Percentiles rank a stretch among this genome's conserved stretches.
Conservation (phyloP, 2,888 invertebrate species). For the Neelides folsomi region DNA sequence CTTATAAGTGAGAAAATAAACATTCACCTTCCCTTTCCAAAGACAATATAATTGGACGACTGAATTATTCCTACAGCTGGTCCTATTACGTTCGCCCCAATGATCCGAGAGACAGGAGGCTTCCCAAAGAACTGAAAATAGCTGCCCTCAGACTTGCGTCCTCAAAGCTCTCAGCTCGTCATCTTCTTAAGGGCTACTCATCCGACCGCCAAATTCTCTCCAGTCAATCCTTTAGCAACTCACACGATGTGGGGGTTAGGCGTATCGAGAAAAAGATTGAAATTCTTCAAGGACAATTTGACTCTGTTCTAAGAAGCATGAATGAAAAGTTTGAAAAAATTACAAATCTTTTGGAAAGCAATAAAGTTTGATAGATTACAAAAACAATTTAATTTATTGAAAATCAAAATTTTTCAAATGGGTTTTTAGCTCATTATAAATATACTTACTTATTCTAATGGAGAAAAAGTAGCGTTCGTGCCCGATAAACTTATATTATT, state of each 20-base stretch:
- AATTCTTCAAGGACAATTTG: constrained; percentile 20
- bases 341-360: too few relatives aligned
- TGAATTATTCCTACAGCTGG: constrained; percentile 47
- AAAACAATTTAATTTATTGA: too few relatives aligned
- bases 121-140: constrained; percentile 59
- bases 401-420: too few relatives aligned
- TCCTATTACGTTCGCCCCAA: constrained; percentile 64
- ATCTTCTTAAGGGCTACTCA: neutral
- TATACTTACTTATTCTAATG: too few relatives aligned
- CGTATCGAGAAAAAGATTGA: constrained; percentile 23
- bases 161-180: constrained; percentile 9
- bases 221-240: neutral
- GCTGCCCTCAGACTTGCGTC: constrained; percentile 55
- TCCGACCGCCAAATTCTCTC: constrained; percentile 1
- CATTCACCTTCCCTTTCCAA: constrained; percentile 52
- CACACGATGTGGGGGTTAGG: constrained; percentile 11
- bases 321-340: neutral
- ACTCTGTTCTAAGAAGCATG: constrained; percentile 10
- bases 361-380: too few relatives aligned
- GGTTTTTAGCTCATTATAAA: too few relatives aligned
- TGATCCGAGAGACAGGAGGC: constrained; percentile 63
- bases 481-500: too few relatives aligned
- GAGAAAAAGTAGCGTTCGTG: too few relatives aligned
- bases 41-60: constrained; percentile 3
- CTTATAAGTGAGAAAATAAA: constrained; percentile 48